These are phyloP conservation scores for Sminthurides bifidus DNA, from an alignment of 1,140 invertebrate genomes.

Conservation along the genomic window DNA sequence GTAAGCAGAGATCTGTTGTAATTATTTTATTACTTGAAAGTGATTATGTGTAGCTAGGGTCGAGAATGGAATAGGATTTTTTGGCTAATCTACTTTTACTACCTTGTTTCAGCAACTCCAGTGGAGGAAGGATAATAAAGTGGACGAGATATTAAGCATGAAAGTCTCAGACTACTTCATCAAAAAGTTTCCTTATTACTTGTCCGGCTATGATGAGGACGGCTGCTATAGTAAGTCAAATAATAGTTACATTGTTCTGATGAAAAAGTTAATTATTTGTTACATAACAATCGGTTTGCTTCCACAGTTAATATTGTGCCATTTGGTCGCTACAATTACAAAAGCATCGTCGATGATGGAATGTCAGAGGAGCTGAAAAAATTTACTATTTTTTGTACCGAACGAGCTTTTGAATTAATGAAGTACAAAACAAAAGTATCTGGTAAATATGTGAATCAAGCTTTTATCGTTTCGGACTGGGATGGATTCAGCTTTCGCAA, in stretches of 20 bases:
- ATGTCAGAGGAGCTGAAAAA: slow-evolving; percentile 2
- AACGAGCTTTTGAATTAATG: slow-evolving; percentile 8
- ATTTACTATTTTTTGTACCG: too few species aligned
- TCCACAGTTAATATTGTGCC: slow-evolving; percentile 8
- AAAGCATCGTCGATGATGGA: slow-evolving; percentile 4
- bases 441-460: slow-evolving; percentile 9
- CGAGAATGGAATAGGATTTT: neutral
- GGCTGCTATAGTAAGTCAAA: slow-evolving; percentile 3
- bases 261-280: neutral
- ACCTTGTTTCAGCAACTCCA: neutral
- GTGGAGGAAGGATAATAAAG: slow-evolving; percentile 9
- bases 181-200: neutral
- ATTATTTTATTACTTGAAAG: neutral
- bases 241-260: neutral
- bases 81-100: neutral
- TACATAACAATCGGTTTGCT: neutral
- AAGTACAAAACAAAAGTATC: neutral
- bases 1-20: slow-evolving; percentile 42
- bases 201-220: slow-evolving; percentile 10
- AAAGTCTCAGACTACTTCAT: neutral
- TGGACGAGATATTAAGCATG: neutral
- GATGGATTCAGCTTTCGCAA: slow-evolving; percentile 11
- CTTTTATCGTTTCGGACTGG: slow-evolving; percentile 13
- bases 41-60: neutral
- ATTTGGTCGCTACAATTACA: slow-evolving; percentile 14